Evolutionary conservation across 1,140 invertebrate genomes (phyloP), one percentile per base, ranked within the genome.

Genomic region (Rhagoletis pomonella): DNA sequence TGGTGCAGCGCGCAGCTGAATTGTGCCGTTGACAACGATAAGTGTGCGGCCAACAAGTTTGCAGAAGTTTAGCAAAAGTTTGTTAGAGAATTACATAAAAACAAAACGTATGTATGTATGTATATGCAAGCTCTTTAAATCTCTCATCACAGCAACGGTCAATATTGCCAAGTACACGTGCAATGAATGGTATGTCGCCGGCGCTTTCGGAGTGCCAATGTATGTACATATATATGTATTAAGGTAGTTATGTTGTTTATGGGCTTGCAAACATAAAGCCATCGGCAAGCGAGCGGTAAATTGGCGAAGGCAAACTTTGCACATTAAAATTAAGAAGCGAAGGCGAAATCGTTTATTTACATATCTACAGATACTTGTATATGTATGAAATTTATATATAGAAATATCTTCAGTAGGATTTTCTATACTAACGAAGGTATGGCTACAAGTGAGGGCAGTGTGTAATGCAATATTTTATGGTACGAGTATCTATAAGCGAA

Each of bases 271-370:
- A 55, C 50, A 55, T 55, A 10, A 55, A 58, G 7, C n/a, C 7
- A n/a, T 55, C 47, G 6, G 3, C 44, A 55, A 58, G 50, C 47
- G 5, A 81, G n/a, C 73, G 44, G 44, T 42, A 81, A 50, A 55
- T 55, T 55, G 44, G 4, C 6, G n/a, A 58, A 81, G 50, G 55
- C 73, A 29, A 81, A 81, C 73, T 81, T 81, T 50, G 47, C 73
- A 55, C 47, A 55, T 81, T 81, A 81, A 81, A 81, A 81, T 81
- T n/a, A 81, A 62, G 12, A 14, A 58, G 47, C 73, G n/a, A 19
- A 19, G 50, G 47, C 50, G 47, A 9, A n/a, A 2, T 44, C 47
- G 10, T n/a, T 58, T 55, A 29, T n/a, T 9, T 81, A 9, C 47
- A 81, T 17, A 81, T 3, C 5, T 7, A 55, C 42, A 77, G 44